phyloP scores from a whole-genome alignment of 2,888 invertebrate species.

The Acanthosepion lycidas region DNA sequence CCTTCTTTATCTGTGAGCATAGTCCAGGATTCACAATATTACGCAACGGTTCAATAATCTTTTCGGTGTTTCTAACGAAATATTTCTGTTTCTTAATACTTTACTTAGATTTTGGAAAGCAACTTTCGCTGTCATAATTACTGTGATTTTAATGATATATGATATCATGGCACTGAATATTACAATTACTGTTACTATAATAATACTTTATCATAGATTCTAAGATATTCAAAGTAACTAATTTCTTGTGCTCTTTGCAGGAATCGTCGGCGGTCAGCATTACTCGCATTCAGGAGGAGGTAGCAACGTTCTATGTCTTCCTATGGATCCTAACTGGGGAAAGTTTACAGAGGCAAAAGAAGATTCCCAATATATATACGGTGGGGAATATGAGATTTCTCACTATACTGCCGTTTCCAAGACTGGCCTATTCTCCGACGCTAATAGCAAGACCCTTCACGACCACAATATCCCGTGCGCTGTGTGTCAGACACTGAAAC shows the following conservation, averaged over 20 bases:
- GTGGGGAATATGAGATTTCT: conserved; percentile 50
- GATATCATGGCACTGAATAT: too few relatives aligned
- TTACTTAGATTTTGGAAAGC: too few relatives aligned
- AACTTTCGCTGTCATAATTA: too few relatives aligned
- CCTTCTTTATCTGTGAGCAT: too few relatives aligned
- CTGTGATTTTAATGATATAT: too few relatives aligned
- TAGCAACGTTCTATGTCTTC: conserved; percentile 51
- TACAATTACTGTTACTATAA: too few relatives aligned
- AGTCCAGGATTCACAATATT: too few relatives aligned
- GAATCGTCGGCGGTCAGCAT: conserved; percentile 48
- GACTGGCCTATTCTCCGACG: conserved; percentile 38
- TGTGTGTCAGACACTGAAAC: conserved; percentile 51
- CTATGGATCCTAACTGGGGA: conserved; percentile 50
- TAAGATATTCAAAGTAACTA: too few relatives aligned
- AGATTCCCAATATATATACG: conserved; percentile 46
- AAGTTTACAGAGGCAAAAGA: background rate
- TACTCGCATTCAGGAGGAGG: conserved; percentile 49
- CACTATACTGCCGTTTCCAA: background rate
- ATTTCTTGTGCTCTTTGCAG: conserved; percentile 40
- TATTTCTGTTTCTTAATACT: too few relatives aligned
- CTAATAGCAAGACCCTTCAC: conserved; percentile 14
- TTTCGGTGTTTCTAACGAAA: too few relatives aligned
- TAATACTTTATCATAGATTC: too few relatives aligned
- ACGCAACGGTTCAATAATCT: too few relatives aligned
- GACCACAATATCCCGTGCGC: conserved; percentile 56